Evolutionary conservation across 2,797 vertebrate genomes (phyloP).

Genomic region (Microchirus variegatus): DNA sequence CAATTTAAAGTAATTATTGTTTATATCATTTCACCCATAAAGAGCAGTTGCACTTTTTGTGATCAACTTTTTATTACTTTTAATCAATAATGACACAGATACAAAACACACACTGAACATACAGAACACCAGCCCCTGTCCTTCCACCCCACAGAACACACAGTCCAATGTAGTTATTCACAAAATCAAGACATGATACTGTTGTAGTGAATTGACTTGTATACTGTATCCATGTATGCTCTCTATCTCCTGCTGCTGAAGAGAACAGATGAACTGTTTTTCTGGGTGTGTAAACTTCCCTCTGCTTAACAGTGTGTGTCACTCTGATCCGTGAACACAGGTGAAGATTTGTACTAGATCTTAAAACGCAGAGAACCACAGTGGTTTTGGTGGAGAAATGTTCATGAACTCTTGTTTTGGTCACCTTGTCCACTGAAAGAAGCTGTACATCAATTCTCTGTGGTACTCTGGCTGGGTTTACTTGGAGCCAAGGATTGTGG

Average conservation of each 20-base stretch:
- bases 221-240: background rate
- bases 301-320: background rate
- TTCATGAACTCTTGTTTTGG: constrained; percentile 19
- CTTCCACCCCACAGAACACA: no score
- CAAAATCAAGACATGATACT: constrained; percentile 6
- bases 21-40: constrained; percentile 3
- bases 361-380: constrained; percentile 13
- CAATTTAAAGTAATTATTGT: background rate
- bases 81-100: no score
- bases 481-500: constrained; percentile 47
- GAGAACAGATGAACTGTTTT: constrained; percentile 3
- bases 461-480: constrained; percentile 23
- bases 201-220: constrained; percentile 56
- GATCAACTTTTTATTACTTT: no score
- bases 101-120: no score
- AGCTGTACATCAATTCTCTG: constrained; percentile 21
- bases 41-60: background rate
- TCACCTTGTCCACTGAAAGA: constrained; percentile 9
- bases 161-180: no score
- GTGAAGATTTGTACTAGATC: constrained; percentile 12
- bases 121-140: no score
- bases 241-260: constrained; percentile 8
- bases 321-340: constrained; percentile 11
- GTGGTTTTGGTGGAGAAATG: constrained; percentile 31
- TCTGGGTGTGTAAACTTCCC: constrained; percentile 19